phyloP scores from a whole-genome alignment of 2,888 invertebrate genomes.

The Zele albiditarsus region DNA sequence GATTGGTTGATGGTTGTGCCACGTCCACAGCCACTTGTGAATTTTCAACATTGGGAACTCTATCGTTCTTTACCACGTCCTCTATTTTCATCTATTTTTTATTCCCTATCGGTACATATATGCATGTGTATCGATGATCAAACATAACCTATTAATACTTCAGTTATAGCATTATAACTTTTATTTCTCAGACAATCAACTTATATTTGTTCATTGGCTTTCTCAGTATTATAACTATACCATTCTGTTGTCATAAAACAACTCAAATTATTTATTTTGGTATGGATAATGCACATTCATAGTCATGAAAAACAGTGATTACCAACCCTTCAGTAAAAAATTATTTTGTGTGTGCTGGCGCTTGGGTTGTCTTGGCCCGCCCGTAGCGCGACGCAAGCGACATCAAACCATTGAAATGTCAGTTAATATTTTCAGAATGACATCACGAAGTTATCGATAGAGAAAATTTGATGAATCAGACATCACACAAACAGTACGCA shows the following conservation, averaged over 20 bases:
- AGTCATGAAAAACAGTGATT: background rate
- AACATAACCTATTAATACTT: background rate
- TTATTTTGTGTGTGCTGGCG: background rate
- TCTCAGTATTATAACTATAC: background rate
- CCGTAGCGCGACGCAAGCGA: background rate
- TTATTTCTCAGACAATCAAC: no score
- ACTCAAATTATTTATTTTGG: background rate
- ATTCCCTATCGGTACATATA: background rate
- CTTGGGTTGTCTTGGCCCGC: background rate
- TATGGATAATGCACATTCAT: background rate
- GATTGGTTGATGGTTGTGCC: slow-evolving; percentile 64
- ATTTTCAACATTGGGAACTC: slow-evolving; percentile 44
- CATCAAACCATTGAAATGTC: background rate
- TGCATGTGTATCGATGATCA: background rate
- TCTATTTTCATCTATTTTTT: background rate
- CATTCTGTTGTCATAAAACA: background rate
- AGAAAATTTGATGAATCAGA: background rate
- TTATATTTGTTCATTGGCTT: no score
- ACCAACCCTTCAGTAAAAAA: background rate
- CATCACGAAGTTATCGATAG: background rate
- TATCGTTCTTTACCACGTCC: background rate
- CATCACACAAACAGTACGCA: background rate
- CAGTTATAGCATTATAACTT: no score
- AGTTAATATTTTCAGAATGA: background rate
- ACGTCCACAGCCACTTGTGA: slow-evolving; percentile 65